Conservation (phyloP, 2,113 vertebrate genomes). For the Anser cygnoides region DNA sequence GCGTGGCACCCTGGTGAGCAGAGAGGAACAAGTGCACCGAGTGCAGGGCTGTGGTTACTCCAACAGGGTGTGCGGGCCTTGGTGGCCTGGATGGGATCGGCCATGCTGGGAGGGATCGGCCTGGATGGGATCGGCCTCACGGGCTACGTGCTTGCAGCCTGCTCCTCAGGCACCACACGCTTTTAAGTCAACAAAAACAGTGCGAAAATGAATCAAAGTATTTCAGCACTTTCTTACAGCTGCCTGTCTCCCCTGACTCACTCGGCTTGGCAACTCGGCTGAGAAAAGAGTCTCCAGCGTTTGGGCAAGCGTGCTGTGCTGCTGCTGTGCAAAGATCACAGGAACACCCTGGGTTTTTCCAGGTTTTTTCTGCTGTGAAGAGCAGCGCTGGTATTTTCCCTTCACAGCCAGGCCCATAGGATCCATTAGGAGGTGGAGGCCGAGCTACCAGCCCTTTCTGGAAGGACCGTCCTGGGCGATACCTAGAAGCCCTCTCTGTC, state of each 20-base stretch:
- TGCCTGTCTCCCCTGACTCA: not conserved
- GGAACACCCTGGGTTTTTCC: not conserved
- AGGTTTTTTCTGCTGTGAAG: not conserved
- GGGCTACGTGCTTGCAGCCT: not conserved
- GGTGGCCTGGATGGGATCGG: too few species aligned
- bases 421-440: not conserved
- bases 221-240: not conserved
- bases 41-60: not conserved
- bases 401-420: not conserved
- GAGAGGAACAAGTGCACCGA: not conserved
- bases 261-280: rapidly evolving
- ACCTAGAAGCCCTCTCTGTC: not conserved
- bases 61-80: not conserved
- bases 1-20: rapidly evolving
- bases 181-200: not conserved
- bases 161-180: not conserved
- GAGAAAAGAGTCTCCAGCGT: not conserved
- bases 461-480: not conserved
- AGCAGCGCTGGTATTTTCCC: not conserved
- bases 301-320: rapidly evolving
- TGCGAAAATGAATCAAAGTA: not conserved
- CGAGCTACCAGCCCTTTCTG: not conserved
- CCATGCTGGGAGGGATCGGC: too few species aligned
- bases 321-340: not conserved
- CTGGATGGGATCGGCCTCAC: not conserved